Percentiles rank a stretch among this genome's conserved stretches.
These are phyloP conservation scores for Rhabdophis nuchalis DNA, from an alignment of 2,797 vertebrate species.

Conservation along the genomic window DNA sequence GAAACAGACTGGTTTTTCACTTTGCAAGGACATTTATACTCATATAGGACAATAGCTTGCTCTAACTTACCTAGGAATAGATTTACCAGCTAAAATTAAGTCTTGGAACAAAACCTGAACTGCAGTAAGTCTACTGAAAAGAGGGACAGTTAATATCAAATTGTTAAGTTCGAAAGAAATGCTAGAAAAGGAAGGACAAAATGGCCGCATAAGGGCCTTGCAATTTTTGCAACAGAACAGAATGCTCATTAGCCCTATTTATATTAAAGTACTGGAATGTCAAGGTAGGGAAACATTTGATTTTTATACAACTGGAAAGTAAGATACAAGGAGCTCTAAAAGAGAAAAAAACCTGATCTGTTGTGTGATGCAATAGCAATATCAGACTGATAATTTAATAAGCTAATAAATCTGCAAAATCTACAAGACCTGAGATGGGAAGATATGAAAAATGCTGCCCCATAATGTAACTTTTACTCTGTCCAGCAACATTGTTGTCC, in stretches of 20 bases:
- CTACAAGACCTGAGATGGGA: not conserved
- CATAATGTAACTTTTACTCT: not conserved
- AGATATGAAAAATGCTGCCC: not conserved
- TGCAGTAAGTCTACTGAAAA: not conserved
- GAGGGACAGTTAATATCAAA: accelerated
- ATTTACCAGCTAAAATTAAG: not conserved
- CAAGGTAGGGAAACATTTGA: not conserved
- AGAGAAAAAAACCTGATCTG: not conserved
- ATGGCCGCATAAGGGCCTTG: too few relatives aligned
- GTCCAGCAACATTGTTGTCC: not conserved
- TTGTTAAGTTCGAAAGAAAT: not conserved
- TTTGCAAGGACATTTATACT: not conserved
- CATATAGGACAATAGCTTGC: not conserved
- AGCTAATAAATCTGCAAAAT: not conserved
- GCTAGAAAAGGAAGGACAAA: not conserved
- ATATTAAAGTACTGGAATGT: not conserved
- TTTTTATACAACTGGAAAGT: not conserved
- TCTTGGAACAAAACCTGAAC: not conserved
- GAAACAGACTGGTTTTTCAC: not conserved
- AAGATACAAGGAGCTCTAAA: not conserved
- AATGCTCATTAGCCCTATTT: not conserved
- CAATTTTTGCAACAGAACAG: not conserved
- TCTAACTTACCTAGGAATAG: not conserved
- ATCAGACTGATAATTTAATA: not conserved
- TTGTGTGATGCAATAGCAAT: not conserved